Evolutionary conservation across 2,888 invertebrate species (phyloP).

Genomic region (Timandra comae): DNA sequence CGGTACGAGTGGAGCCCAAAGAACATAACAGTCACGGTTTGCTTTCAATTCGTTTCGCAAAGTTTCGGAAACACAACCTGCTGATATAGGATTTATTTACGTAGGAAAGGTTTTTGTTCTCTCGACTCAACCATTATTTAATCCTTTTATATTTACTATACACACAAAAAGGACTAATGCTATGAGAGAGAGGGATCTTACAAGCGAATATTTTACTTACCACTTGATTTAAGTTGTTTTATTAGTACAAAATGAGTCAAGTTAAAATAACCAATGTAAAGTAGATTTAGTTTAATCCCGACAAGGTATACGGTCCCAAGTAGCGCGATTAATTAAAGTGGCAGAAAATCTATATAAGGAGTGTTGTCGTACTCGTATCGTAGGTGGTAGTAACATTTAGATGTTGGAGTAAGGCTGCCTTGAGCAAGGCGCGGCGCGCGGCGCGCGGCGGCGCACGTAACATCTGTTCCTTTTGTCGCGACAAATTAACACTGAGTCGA

Average conservation of each 20-base stretch:
- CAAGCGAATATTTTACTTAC: too few relatives aligned
- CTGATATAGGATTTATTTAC: too few relatives aligned
- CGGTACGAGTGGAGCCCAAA: conserved; percentile 6
- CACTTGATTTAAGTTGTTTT: too few relatives aligned
- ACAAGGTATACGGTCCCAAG: not conserved
- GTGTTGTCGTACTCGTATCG: conserved; percentile 7
- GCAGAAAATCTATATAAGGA: conserved; percentile 19
- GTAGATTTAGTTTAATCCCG: not conserved
- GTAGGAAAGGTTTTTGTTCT: too few relatives aligned
- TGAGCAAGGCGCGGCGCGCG: conserved; percentile 19
- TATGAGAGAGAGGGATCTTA: too few relatives aligned
- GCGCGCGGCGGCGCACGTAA: conserved; percentile 34
- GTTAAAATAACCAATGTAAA: too few relatives aligned
- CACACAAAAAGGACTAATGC: too few relatives aligned
- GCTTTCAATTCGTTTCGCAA: conserved; percentile 8
- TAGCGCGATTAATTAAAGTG: conserved; percentile 14
- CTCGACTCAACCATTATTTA: too few relatives aligned
- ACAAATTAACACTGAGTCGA: conserved; percentile 67
- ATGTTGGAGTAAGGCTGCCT: conserved; percentile 21
- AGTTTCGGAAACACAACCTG: not conserved
- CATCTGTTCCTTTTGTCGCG: conserved; percentile 66
- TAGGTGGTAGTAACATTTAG: conserved; percentile 14
- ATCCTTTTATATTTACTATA: too few relatives aligned
- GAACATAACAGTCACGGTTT: conserved; percentile 16
- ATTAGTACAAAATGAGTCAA: too few relatives aligned